These are phyloP conservation scores for Taphrorychus bicolor DNA, from an alignment of 2,888 invertebrate genomes.

Conservation along the genomic window DNA sequence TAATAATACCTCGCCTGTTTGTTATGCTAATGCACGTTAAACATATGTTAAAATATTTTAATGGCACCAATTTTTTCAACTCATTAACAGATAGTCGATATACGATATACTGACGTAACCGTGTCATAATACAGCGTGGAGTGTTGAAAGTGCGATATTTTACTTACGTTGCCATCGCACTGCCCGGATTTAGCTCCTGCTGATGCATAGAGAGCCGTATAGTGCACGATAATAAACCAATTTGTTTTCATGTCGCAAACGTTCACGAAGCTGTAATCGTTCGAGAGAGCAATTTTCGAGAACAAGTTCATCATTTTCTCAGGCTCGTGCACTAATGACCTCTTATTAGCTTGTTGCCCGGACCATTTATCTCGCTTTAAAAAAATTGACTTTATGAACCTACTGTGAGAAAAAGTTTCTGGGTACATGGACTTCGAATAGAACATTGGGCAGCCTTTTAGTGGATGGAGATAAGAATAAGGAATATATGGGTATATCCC, in stretches of 20 bases:
- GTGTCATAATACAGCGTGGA: background rate
- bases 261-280: constrained; percentile 15
- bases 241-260: background rate
- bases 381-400: constrained; percentile 1
- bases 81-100: constrained; percentile 21
- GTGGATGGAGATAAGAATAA: no score
- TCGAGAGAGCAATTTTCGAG: constrained; percentile 20
- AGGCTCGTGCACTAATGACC: constrained; percentile 27
- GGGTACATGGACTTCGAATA: background rate
- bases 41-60: constrained; percentile 23
- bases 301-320: constrained; percentile 32
- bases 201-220: background rate
- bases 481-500: no score
- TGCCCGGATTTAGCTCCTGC: background rate
- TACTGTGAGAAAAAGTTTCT: constrained; percentile 4
- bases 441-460: no score
- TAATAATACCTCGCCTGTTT: constrained; percentile 31
- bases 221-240: background rate
- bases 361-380: background rate
- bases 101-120: constrained; percentile 4
- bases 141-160: background rate
- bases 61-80: constrained; percentile 19
- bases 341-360: constrained; percentile 9
- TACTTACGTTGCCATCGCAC: background rate
- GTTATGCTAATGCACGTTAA: constrained; percentile 29